phyloP scores from a whole-genome alignment of 2,113 vertebrate species.

The Serinus canaria region DNA sequence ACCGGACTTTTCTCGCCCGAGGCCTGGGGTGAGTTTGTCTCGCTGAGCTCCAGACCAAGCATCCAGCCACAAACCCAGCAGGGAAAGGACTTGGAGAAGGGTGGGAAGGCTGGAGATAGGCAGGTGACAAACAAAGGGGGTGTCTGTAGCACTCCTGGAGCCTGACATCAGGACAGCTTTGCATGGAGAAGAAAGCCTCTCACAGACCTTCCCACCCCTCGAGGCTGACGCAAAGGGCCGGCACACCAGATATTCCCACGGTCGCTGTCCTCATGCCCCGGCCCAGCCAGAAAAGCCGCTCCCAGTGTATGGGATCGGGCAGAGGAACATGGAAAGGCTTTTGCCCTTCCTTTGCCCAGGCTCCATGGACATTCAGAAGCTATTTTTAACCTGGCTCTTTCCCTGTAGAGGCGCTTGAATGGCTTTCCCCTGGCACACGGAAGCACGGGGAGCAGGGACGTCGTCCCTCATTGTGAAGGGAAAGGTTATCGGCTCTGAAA shows the following conservation, averaged over 20 bases:
- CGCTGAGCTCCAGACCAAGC: neutral
- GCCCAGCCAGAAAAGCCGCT: neutral
- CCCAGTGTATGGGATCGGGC: accelerated
- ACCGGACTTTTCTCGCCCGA: neutral
- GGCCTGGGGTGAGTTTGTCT: neutral
- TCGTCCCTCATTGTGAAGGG: conserved; percentile 62
- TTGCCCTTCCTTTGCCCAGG: conserved; percentile 36
- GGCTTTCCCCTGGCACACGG: neutral
- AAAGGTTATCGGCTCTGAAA: conserved; percentile 62
- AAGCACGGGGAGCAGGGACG: neutral
- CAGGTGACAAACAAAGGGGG: neutral
- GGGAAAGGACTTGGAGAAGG: neutral
- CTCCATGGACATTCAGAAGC: neutral
- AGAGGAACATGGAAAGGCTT: neutral
- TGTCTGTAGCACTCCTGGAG: neutral
- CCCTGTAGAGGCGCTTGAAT: conserved; percentile 10
- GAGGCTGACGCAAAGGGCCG: neutral
- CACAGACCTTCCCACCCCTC: accelerated
- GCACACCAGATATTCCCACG: neutral
- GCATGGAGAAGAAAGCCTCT: neutral
- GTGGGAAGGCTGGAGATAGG: neutral
- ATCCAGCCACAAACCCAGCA: neutral
- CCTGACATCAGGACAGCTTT: accelerated
- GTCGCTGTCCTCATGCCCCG: accelerated
- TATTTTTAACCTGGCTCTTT: conserved; percentile 58